A percentile compares a stretch with the other conserved stretches of the same genome.
Conservation (phyloP, 53 echinoderm and acorn worm species). For the Holothuria scabra region DNA sequence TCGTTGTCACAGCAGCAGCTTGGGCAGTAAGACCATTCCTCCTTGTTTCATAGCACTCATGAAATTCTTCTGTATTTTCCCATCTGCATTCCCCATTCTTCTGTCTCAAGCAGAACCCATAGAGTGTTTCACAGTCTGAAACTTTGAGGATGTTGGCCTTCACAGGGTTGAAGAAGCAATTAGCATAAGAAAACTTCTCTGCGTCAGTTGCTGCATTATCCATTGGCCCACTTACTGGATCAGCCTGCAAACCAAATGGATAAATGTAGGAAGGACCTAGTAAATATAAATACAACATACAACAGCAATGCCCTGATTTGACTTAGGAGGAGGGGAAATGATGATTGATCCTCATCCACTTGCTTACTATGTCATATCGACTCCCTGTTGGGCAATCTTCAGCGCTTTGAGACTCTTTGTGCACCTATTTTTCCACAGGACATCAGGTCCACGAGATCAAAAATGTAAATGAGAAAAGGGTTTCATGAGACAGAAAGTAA, state of each 20-base stretch:
- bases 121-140: not conserved
- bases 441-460: too few species aligned
- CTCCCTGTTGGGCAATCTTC: too few species aligned
- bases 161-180: not conserved
- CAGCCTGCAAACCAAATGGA: not conserved
- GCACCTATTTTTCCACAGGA: too few species aligned
- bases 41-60: conserved; percentile 42
- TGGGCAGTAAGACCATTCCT: not conserved
- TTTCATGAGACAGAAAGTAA: too few species aligned
- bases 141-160: not conserved
- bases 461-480: too few species aligned
- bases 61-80: conserved; percentile 32
- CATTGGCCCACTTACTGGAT: not conserved
- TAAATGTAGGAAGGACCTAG: not conserved
- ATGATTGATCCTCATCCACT: too few species aligned
- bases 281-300: too few species aligned
- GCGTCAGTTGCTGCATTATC: not conserved
- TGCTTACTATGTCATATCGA: too few species aligned
- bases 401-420: too few species aligned
- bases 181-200: not conserved
- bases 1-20: not conserved
- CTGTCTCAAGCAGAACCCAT: not conserved
- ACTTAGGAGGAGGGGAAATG: too few species aligned
- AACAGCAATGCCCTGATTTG: too few species aligned
- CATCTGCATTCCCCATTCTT: conserved; percentile 32